phyloP scores from a whole-genome alignment of 2,888 invertebrate genomes.

The Chesias legatella region DNA sequence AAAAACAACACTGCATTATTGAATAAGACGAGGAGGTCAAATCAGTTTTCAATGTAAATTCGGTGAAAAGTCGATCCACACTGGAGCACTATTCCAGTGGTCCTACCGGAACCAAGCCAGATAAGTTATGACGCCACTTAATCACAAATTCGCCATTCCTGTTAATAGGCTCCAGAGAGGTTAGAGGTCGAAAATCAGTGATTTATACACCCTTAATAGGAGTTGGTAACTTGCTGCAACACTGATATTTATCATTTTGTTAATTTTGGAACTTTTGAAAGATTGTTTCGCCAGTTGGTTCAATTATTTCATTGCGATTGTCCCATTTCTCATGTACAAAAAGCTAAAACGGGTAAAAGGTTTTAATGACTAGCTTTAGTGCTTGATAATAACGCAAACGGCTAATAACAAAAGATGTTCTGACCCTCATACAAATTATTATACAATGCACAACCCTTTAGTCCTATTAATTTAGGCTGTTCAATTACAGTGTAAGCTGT shows the following conservation, averaged over 20 bases:
- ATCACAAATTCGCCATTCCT: slow-evolving; percentile 59
- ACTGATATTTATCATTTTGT: slow-evolving; percentile 19
- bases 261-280: slow-evolving; percentile 13
- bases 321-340: no score
- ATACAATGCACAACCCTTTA: no score
- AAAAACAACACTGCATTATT: no score
- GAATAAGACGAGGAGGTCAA: no score
- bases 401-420: no score
- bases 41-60: not conserved
- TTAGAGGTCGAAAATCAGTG: slow-evolving; percentile 43
- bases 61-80: not conserved
- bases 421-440: no score
- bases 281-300: not conserved
- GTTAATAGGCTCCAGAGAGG: slow-evolving; percentile 46
- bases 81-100: slow-evolving; percentile 5
- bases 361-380: no score
- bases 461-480: no score
- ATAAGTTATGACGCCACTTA: slow-evolving; percentile 61
- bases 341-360: no score
- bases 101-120: slow-evolving; percentile 44
- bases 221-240: slow-evolving; percentile 26
- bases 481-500: no score
- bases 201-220: slow-evolving; percentile 49
- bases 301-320: no score
- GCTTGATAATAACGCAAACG: no score